A percentile compares a stretch with the other conserved stretches of the same genome.
These are phyloP conservation scores for Porites cylindrica DNA, from an alignment of 92 coral and sea anemone genomes.

Conservation along the genomic window DNA sequence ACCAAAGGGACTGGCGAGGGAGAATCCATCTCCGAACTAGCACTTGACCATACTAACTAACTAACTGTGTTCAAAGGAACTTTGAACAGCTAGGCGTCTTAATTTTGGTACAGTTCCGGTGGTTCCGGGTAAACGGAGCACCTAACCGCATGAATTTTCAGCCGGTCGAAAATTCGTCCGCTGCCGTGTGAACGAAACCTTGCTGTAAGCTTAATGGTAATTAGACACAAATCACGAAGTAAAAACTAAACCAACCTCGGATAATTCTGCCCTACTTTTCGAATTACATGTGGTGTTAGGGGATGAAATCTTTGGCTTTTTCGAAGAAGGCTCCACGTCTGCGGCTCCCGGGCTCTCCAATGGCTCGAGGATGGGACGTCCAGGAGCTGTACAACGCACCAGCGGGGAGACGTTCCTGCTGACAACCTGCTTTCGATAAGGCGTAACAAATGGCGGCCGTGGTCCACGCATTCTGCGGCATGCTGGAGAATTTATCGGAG, in stretches of 20 bases:
- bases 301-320: constrained; percentile 9
- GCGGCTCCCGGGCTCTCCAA: neutral
- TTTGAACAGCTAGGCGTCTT: too few species aligned
- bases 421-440: constrained; percentile 39
- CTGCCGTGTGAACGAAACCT: too few species aligned
- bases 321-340: constrained; percentile 19
- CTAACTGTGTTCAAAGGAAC: too few species aligned
- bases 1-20: too few species aligned
- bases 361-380: neutral
- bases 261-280: neutral
- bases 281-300: neutral
- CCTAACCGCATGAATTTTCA: too few species aligned
- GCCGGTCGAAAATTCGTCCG: too few species aligned
- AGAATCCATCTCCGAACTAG: too few species aligned
- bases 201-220: neutral
- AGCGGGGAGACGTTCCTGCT: constrained; percentile 22
- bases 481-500: constrained; percentile 10
- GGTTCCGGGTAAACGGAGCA: too few species aligned
- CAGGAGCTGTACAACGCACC: constrained; percentile 13
- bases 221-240: neutral
- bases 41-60: too few species aligned
- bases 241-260: constrained; percentile 3
- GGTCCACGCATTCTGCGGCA: constrained; percentile 3
- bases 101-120: too few species aligned
- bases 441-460: constrained; percentile 60